Evolutionary conservation across 2,113 vertebrate species (phyloP), one percentile per base, ranked within the genome.

Genomic region (Mandrillus leucophaeus): DNA sequence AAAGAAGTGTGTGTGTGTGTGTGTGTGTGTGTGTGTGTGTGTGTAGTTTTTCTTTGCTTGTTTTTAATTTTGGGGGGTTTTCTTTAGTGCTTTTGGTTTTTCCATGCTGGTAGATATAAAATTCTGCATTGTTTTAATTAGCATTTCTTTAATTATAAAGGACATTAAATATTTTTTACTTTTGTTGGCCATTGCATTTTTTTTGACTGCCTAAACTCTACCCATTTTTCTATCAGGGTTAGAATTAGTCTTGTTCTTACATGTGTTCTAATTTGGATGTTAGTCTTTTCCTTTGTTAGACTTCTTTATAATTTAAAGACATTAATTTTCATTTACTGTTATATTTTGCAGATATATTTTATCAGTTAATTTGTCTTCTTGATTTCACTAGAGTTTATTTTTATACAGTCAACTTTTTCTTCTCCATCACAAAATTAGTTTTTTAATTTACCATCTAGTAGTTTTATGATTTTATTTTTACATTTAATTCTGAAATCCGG

Each of bases 381-480:
- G 32, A 75, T 66, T 85, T 81, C 66, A 55, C 35, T 73, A 35
- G 64, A 66, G 27, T 32, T 32, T 66, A 50, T n/a, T 70, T 92
- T 76, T 27, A 48, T 57, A 23, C 27, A 90, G 25, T 96, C 20
- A 66, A 35, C 9, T 95, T 91, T 50, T 88, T 48, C 9, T 93
- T 93, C 35, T 95, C 12, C 6, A 90, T 27, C 27, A 66, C 38
- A 50, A 61, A 87, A 88, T 79, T 78, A 45, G 35, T 68, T 35
- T 68, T 68, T 68, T 8, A 30, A 61, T 27, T 61, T 61, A 61
- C 9, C 57, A 87, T 64, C 7, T 59, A 64, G 43, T 40, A 93
- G 48, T 92, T 93, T 93, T 78, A 38, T 91, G 76, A 30, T 70
- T 73, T 90, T 85, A 38, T 94, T 83, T 79, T 82, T 91, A 78